Percentiles rank a stretch among this genome's conserved stretches.
Conservation (phyloP, 2,113 vertebrate genomes). For the Nothoprocta pentlandii region DNA sequence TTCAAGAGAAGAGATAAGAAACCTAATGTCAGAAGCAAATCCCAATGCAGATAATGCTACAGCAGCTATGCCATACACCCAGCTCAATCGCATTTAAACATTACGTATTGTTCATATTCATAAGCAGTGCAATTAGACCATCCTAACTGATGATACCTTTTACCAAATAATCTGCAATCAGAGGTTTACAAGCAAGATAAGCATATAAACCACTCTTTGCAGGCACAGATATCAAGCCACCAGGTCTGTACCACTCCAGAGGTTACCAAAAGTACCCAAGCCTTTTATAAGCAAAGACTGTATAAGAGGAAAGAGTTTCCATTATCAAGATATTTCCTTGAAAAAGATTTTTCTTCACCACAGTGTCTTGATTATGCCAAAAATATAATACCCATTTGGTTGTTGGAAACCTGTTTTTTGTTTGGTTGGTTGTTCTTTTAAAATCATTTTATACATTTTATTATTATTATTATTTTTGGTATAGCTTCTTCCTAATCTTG, state of each 20-base stretch:
- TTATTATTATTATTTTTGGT: neutral
- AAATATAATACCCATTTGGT: neutral
- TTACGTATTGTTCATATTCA: neutral
- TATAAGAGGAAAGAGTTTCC: neutral
- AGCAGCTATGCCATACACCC: neutral
- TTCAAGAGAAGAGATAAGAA: neutral
- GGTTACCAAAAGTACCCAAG: neutral
- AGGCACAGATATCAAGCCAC: neutral
- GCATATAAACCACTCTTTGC: neutral
- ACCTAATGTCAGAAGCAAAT: neutral
- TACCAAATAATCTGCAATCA: neutral
- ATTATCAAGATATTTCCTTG: neutral
- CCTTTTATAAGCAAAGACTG: neutral
- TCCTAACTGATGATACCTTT: neutral
- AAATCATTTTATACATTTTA: neutral
- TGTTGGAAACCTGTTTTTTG: neutral
- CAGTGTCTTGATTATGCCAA: neutral
- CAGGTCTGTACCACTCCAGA: neutral
- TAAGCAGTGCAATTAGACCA: neutral
- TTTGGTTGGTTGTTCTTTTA: no score
- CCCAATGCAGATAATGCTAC: accelerated
- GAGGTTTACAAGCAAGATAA: neutral
- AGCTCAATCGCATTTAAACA: neutral
- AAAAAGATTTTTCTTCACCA: neutral
- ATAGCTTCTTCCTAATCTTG: neutral